phyloP scores from a whole-genome alignment of 1,140 invertebrate species.

The Drosophila willistoni region DNA sequence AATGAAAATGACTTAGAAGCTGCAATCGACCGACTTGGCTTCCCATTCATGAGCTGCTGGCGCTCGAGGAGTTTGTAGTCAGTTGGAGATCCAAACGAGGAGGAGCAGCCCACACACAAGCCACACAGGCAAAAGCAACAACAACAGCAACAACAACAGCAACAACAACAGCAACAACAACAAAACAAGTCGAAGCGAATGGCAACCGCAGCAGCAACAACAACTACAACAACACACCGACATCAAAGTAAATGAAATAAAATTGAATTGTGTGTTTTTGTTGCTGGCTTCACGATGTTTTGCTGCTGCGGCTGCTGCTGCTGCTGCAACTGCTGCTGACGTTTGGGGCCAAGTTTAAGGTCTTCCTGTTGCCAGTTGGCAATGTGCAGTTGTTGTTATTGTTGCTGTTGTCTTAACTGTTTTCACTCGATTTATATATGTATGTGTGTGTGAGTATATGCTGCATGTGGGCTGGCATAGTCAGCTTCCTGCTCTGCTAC shows the following conservation, averaged over 20 bases:
- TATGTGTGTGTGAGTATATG: conserved; percentile 39
- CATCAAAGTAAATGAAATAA: conserved; percentile 77
- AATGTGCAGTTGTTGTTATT: conserved; percentile 58
- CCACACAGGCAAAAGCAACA: conserved; percentile 57
- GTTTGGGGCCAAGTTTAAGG: conserved; percentile 78
- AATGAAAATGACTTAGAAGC: conserved; percentile 76
- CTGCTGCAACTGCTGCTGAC: conserved; percentile 60
- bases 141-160: conserved; percentile 55
- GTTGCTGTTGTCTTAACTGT: conserved; percentile 75
- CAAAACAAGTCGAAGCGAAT: conserved; percentile 63
- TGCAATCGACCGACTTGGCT: conserved; percentile 48
- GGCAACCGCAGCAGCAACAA: conserved; percentile 60
- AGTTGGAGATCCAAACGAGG: conserved; percentile 48
- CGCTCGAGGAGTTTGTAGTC: conserved; percentile 67
- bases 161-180: conserved; percentile 42
- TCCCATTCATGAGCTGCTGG: conserved; percentile 76
- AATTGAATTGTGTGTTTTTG: conserved; percentile 78
- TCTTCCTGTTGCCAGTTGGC: conserved; percentile 76
- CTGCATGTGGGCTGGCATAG: conserved; percentile 67
- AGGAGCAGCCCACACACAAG: conserved; percentile 69
- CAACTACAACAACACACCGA: conserved; percentile 42
- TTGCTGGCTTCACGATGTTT: conserved; percentile 28
- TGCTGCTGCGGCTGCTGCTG: conserved; percentile 42
- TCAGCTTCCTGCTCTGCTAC: conserved; percentile 62
- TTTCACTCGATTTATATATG: conserved; percentile 61